Conservation (phyloP, 1,140 invertebrate genomes). For the Panonychus citri region DNA sequence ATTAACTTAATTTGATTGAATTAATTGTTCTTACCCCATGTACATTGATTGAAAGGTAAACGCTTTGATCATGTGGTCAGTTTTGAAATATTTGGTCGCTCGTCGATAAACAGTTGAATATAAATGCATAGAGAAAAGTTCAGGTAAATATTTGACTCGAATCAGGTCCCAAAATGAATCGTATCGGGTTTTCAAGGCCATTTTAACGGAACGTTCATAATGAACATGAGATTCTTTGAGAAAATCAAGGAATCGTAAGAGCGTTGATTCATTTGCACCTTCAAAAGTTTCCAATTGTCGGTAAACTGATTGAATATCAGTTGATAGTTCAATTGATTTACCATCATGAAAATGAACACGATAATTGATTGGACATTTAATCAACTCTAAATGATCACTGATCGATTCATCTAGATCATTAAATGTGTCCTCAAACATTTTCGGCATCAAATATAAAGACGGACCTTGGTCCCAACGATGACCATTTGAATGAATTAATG, state of each 20-base stretch:
- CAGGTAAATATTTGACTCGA: background rate
- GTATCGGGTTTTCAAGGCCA: background rate
- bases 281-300: background rate
- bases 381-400: background rate
- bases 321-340: background rate
- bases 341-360: slow-evolving; percentile 1
- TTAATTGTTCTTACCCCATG: background rate
- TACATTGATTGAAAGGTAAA: slow-evolving; percentile 1
- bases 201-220: background rate
- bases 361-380: background rate
- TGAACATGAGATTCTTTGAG: background rate
- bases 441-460: background rate
- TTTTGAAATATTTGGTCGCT: background rate
- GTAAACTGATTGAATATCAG: background rate
- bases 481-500: background rate
- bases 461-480: background rate
- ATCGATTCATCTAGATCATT: background rate
- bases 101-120: background rate
- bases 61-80: background rate
- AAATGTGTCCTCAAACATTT: background rate
- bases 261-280: background rate
- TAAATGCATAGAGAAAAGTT: background rate
- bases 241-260: background rate
- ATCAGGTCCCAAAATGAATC: background rate
- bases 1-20: background rate